These are phyloP conservation scores for Chaetops frenatus DNA, from an alignment of 2,113 vertebrate genomes.

Conservation along the genomic window DNA sequence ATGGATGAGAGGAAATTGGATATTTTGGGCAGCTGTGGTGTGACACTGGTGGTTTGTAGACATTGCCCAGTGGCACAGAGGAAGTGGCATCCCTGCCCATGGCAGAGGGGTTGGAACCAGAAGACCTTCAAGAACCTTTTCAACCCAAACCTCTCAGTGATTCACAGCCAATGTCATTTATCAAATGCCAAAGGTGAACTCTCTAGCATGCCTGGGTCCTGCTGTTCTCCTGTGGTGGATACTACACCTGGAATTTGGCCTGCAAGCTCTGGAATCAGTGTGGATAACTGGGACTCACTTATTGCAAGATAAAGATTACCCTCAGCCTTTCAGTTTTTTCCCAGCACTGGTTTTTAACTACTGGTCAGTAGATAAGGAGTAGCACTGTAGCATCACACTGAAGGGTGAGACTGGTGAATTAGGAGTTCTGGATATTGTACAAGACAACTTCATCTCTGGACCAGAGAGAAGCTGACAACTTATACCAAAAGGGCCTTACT, in stretches of 20 bases:
- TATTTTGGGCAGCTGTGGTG: background rate
- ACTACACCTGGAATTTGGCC: background rate
- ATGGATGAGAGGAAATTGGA: background rate
- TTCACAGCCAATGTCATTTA: background rate
- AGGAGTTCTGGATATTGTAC: background rate
- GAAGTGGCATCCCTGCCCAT: background rate
- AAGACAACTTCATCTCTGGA: background rate
- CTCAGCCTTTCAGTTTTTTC: background rate
- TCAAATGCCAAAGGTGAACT: background rate
- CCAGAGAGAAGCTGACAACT: background rate
- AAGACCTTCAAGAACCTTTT: background rate
- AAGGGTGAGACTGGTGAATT: background rate
- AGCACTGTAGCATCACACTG: background rate
- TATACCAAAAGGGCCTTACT: background rate
- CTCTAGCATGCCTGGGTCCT: background rate
- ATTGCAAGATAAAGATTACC: background rate
- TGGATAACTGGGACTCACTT: background rate
- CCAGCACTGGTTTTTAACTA: background rate
- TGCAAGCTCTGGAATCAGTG: background rate
- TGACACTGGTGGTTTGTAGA: rapidly evolving
- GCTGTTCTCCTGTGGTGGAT: background rate
- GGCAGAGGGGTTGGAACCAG: background rate
- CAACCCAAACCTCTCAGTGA: background rate
- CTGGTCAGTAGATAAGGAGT: background rate
- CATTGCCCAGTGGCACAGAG: background rate